phyloP scores from a whole-genome alignment of 2,113 vertebrate species.

The Thamnophis sirtalis region DNA sequence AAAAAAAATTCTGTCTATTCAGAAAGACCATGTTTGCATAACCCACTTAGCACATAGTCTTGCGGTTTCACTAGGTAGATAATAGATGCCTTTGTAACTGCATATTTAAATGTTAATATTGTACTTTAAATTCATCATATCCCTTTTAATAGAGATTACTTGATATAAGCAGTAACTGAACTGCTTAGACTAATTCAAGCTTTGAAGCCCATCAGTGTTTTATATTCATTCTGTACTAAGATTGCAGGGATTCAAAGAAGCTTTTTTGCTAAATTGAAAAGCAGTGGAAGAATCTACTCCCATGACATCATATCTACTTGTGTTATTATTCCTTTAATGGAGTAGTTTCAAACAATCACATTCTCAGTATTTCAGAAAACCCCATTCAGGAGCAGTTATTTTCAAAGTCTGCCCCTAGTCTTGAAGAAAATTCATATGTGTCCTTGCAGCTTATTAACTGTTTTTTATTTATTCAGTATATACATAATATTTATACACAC shows the following conservation, averaged over 20 bases:
- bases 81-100: neutral
- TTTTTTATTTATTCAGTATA: neutral
- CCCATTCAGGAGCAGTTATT: neutral
- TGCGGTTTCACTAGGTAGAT: neutral
- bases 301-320: neutral
- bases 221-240: neutral
- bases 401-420: neutral
- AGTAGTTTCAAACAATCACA: neutral
- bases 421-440: neutral
- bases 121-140: neutral
- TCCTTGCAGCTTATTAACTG: neutral
- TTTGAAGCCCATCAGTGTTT: neutral
- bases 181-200: neutral
- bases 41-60: neutral
- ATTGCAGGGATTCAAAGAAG: neutral
- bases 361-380: neutral
- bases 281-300: neutral
- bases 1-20: conserved; percentile 3
- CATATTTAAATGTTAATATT: neutral
- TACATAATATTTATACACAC: neutral
- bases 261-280: neutral
- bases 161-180: neutral
- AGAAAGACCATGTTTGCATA: conserved; percentile 27
- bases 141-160: conserved; percentile 6
- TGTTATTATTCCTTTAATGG: neutral